Conservation (phyloP, 2,113 vertebrate species). For the Natator depressus region DNA sequence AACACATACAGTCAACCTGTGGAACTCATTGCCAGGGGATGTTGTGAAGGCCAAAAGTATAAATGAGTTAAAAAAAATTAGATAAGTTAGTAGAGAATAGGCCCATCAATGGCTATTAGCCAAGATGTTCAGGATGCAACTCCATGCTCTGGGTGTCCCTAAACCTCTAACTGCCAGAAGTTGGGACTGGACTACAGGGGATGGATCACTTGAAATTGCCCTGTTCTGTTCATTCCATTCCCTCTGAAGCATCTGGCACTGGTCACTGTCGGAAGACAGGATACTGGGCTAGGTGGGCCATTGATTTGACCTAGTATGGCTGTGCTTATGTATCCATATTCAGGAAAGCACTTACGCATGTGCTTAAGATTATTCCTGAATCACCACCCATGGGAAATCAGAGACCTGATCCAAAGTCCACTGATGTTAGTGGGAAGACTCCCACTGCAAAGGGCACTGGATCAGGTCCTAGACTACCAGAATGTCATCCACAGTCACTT, state of each 20-base stretch:
- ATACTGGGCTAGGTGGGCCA: background rate
- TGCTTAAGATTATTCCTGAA: background rate
- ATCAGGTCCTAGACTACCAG: background rate
- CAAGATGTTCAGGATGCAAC: background rate
- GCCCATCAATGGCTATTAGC: background rate
- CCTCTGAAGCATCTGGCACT: background rate
- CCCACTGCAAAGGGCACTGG: background rate
- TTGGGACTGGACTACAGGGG: background rate
- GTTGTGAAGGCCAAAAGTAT: background rate
- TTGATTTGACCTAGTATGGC: no score
- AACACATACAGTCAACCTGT: background rate
- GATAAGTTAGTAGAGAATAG: background rate
- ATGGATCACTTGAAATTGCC: background rate
- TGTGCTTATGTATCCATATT: background rate
- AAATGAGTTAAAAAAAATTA: background rate
- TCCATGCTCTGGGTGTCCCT: background rate
- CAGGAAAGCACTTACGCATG: no score
- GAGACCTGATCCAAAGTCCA: background rate
- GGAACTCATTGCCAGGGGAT: no score
- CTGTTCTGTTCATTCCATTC: background rate
- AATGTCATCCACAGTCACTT: background rate
- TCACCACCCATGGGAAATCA: background rate
- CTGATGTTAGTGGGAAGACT: background rate
- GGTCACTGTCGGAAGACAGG: background rate
- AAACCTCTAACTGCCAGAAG: background rate